Evolutionary conservation across 35 echinoderm and acorn worm genomes (phyloP), one percentile per base, ranked within the genome.

Genomic region (Strongylocentrotus purpuratus): DNA sequence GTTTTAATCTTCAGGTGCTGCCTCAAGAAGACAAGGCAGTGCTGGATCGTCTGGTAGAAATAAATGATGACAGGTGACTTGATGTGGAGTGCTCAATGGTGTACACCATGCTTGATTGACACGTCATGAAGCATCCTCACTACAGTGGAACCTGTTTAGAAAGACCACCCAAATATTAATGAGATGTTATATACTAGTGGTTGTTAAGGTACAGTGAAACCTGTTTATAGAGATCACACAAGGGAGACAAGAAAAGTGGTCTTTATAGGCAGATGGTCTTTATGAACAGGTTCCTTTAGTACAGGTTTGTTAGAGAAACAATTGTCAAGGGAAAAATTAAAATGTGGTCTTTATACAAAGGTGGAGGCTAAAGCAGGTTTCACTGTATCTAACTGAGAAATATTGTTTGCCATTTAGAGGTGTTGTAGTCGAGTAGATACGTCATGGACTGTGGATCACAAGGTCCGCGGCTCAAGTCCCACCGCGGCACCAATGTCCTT

Each of bases 1-100:
- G 12, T 45, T 46, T 10, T 28, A 1, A 28, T 9, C 25, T 89
- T 25, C 33, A 89, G 87, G 87, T 41, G 87, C 87, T 45, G 87
- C 87, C 3, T 89, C 87, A 33, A 89, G 87, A 41, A 89, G 87
- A 14, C 87, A 89, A 89, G 87, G 87, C 45, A 89, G 87, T 46
- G 87, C 87, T 0, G 87, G 87, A 89, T 89, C 87, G 11, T 33
- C 87, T 4, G 87, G 87, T 3, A 89, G 87, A 28, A 32, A 41
- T 46, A 89, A 89, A 9, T 89, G 33, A 89, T 15, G 9, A 1
- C 32, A 45, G 87, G 33, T 45, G 32, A 22, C 33, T 17, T 35
- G 4, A 7, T 41, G 0, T 46, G 5, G 87, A 89, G 45, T 55
- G 50, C 7, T 9, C 50, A 55, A 15, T 4, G n/a, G 65, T 78